Evolutionary conservation across 2,888 invertebrate species (phyloP), one percentile per base, ranked within the genome.

Genomic region (Amiota mariae): DNA sequence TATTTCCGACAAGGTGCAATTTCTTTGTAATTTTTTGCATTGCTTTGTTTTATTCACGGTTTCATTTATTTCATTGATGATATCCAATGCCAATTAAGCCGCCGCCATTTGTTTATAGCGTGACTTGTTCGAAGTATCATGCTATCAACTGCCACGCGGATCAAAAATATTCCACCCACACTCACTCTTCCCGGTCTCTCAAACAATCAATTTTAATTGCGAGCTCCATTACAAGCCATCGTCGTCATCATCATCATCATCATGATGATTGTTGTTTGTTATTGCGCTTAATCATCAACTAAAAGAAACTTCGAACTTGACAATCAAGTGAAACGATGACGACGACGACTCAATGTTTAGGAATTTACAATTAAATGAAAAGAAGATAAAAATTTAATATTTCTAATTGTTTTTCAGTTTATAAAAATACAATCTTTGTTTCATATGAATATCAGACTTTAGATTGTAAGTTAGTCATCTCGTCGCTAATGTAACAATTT

Each of bases 261-360:
- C 4, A 6, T 36, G 24, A 24, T 36, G 54, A 51, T 71, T 51
- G 47, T 66, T 75, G 72, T 36, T 66, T 75, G 72, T 36, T 68
- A 66, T 46, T 71, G 54, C 77, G 82, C 85, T 85, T 85, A 85
- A 81, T 85, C 85, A 86, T 82, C 84, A 81, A 78, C 36, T 36
- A 75, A 78, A 84, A 79, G 81, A 83, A 83, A 83, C 78, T 85
- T 83, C 82, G 75, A 75, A 80, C 81, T 82, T 75, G 77, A 68
- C 74, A 72, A 71, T 24, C 59, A 66, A 54, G 36, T 36, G 36
- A 36, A 36, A 36, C 36, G 36, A 54, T n/a, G n/a, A 54, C 54
- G 15, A 54, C 54, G 15, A 12, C n/a, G 54, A 54, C 54, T 54
- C 13, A 54, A 36, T 36, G 36, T 36, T 36, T 36, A 36, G 9